Evolutionary conservation across 2,888 invertebrate species (phyloP).

Genomic region (Ischnura elegans): DNA sequence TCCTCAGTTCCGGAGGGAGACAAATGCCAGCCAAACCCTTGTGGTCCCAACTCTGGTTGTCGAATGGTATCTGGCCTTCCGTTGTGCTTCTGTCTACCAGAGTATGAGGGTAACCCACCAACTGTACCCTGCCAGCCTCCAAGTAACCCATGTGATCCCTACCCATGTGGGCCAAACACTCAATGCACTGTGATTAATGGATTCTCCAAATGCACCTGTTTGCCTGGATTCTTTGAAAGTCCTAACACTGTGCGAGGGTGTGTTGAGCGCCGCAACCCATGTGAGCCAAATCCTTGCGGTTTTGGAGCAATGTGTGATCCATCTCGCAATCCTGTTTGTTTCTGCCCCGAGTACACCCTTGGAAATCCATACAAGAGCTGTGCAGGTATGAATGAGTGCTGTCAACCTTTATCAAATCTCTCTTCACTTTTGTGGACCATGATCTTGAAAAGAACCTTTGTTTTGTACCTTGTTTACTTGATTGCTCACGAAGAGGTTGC

Average conservation of each 20-base stretch:
- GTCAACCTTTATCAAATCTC: not conserved
- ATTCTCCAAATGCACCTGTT: constrained; percentile 92
- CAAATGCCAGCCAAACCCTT: constrained; percentile 90
- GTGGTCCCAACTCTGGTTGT: constrained; percentile 91
- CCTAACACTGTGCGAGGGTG: constrained; percentile 94
- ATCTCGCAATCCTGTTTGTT: constrained; percentile 88
- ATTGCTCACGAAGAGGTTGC: too few relatives aligned
- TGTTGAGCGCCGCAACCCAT: constrained; percentile 88
- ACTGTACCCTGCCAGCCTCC: constrained; percentile 85
- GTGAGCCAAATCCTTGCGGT: constrained; percentile 91
- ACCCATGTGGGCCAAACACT: constrained; percentile 93
- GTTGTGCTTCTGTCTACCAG: constrained; percentile 92
- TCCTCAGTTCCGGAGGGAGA: constrained; percentile 92
- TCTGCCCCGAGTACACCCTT: constrained; percentile 89
- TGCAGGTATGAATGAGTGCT: constrained; percentile 77
- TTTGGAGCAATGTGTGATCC: constrained; percentile 89
- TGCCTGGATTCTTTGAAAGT: constrained; percentile 90
- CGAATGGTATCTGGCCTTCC: constrained; percentile 87
- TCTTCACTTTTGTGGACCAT: not conserved
- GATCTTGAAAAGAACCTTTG: not conserved
- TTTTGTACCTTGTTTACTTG: too few relatives aligned
- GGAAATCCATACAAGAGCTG: constrained; percentile 92
- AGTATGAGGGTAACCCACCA: constrained; percentile 92
- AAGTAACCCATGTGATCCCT: constrained; percentile 89
- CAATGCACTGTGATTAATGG: constrained; percentile 90